These are phyloP conservation scores for Nansenia antarctica DNA, from an alignment of 2,113 vertebrate species.

Conservation along the genomic window DNA sequence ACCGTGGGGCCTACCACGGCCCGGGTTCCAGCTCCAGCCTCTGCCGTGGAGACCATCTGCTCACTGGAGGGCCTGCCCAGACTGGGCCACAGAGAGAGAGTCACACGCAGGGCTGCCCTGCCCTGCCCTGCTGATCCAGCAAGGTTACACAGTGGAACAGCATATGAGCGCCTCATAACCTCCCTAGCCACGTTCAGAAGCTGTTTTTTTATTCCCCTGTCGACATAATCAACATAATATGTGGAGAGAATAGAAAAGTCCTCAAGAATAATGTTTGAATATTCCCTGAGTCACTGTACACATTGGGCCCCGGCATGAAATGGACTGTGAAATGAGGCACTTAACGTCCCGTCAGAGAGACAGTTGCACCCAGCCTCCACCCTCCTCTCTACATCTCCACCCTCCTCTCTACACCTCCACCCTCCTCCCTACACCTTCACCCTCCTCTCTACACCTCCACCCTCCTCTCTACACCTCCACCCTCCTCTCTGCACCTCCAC, in stretches of 20 bases:
- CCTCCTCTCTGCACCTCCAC: too few relatives aligned
- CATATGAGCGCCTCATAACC: neutral
- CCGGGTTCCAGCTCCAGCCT: constrained; percentile 63
- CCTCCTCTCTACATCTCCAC: constrained; percentile 48
- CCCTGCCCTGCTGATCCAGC: too few relatives aligned
- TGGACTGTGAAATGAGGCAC: constrained; percentile 78
- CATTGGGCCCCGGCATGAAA: constrained; percentile 68
- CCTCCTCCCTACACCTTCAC: too few relatives aligned
- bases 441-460: too few relatives aligned
- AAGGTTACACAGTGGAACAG: neutral
- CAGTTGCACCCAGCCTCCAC: constrained; percentile 54
- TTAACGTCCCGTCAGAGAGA: constrained; percentile 72
- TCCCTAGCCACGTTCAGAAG: neutral
- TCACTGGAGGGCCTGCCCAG: constrained; percentile 68
- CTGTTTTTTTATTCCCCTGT: neutral
- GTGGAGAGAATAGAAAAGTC: constrained; percentile 35
- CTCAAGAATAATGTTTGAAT: constrained; percentile 49
- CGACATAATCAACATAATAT: neutral
- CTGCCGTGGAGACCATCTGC: constrained; percentile 74
- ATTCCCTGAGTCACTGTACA: constrained; percentile 59
- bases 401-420: too few relatives aligned
- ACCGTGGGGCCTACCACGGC: constrained; percentile 3
- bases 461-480: too few relatives aligned
- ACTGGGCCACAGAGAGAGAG: constrained; percentile 42
- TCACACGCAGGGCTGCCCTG: neutral